These are phyloP conservation scores for Anomalospiza imberbis DNA, from an alignment of 2,797 vertebrate species.

Conservation along the genomic window DNA sequence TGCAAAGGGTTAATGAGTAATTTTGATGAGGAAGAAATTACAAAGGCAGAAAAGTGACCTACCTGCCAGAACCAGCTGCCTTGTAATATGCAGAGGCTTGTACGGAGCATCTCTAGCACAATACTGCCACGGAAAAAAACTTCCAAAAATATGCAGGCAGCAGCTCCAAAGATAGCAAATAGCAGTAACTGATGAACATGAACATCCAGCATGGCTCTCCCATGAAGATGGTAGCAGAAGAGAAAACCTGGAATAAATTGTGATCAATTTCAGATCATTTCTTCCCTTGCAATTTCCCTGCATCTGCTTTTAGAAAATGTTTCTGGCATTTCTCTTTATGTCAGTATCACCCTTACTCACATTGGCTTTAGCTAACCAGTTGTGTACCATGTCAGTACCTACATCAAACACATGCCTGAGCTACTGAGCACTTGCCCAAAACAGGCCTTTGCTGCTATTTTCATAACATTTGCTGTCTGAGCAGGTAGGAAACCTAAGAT, in stretches of 20 bases:
- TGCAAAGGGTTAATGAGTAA: not conserved
- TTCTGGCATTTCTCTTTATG: not conserved
- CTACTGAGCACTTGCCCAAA: not conserved
- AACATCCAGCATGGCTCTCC: conserved; percentile 85
- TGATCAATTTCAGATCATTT: not conserved
- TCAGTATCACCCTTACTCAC: not conserved
- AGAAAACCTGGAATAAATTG: conserved; percentile 82
- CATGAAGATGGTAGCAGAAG: conserved; percentile 92
- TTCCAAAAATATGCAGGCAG: conserved; percentile 83
- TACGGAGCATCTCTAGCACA: conserved; percentile 87
- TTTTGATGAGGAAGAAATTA: not conserved
- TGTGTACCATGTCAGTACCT: not conserved
- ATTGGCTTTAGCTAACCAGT: not conserved
- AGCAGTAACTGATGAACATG: conserved; percentile 89
- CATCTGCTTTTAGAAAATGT: not conserved
- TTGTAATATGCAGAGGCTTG: conserved; percentile 85
- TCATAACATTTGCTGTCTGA: not conserved
- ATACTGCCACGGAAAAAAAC: conserved; percentile 85
- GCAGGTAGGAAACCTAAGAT: not conserved
- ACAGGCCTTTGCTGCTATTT: not conserved
- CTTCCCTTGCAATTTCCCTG: not conserved
- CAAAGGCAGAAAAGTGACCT: not conserved
- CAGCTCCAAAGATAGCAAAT: conserved; percentile 78
- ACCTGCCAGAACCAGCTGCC: conserved; percentile 99
- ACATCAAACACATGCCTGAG: not conserved